Percentiles rank a stretch among this genome's conserved stretches.
phyloP scores from a whole-genome alignment of 2,797 vertebrate genomes.

The Clarias platycephalus region DNA sequence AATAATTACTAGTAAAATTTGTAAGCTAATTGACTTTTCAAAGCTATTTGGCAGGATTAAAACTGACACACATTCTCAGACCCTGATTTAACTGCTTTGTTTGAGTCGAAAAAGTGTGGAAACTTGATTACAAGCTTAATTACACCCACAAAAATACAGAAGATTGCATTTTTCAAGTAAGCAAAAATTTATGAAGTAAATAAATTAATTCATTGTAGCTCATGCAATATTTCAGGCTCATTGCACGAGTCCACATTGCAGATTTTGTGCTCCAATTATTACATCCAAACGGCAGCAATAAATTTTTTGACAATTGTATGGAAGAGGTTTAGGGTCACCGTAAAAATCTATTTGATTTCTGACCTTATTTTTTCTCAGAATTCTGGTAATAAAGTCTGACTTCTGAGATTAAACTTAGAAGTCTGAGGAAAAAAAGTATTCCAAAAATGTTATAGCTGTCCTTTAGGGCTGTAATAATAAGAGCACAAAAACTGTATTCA shows the following conservation, averaged over 20 bases:
- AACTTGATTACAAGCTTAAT: neutral
- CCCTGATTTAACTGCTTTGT: neutral
- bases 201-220: neutral
- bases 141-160: neutral
- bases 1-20: neutral
- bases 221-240: neutral
- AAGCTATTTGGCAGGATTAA: neutral
- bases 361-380: too few species aligned
- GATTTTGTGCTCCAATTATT: neutral
- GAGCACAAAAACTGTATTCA: too few species aligned
- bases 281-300: neutral
- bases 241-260: neutral
- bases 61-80: neutral
- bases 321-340: too few species aligned
- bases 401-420: too few species aligned
- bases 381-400: too few species aligned
- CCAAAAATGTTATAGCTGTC: too few species aligned
- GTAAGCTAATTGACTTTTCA: neutral
- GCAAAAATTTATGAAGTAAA: neutral
- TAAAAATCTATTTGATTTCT: too few species aligned
- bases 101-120: neutral
- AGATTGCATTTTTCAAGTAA: neutral
- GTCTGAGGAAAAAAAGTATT: too few species aligned
- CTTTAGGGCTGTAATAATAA: too few species aligned
- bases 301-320: too few species aligned